These are phyloP conservation scores for Hystrix cristata DNA, from an alignment of 2,113 vertebrate genomes.

Conservation along the genomic window DNA sequence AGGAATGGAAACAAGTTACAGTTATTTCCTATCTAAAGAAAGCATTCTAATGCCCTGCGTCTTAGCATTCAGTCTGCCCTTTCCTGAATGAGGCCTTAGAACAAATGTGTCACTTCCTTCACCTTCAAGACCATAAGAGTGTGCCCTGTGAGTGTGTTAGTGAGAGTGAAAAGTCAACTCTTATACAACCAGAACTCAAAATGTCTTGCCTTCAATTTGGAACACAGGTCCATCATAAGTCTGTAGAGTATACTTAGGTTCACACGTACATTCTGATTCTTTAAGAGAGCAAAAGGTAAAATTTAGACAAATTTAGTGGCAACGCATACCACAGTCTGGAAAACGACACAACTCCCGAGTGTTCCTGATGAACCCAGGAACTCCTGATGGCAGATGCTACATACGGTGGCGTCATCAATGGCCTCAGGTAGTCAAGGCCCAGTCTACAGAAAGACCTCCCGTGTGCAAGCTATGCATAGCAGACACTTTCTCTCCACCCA, in stretches of 20 bases:
- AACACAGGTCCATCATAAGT: constrained; percentile 89
- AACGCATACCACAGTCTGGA: background rate
- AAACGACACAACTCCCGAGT: background rate
- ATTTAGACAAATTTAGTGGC: background rate
- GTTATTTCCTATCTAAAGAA: background rate
- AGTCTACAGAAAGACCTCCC: rapidly evolving
- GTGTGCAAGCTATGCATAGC: too few species aligned
- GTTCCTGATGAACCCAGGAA: background rate
- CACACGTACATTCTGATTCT: constrained; percentile 88
- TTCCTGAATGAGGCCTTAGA: background rate
- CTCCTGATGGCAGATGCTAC: too few species aligned
- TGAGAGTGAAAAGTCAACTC: background rate
- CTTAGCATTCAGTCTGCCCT: background rate
- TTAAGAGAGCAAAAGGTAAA: constrained; percentile 51
- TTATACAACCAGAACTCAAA: background rate
- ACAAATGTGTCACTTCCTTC: background rate
- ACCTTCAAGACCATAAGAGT: background rate
- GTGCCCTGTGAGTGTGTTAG: background rate
- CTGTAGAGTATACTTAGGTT: constrained; percentile 89
- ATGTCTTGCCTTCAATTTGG: constrained; percentile 89
- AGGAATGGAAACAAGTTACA: background rate
- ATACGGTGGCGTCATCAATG: rapidly evolving
- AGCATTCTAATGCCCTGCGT: background rate
- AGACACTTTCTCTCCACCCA: background rate
- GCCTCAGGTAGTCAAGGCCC: rapidly evolving